Percentiles rank a stretch among this genome's conserved stretches.
Evolutionary conservation across 2,888 invertebrate genomes (phyloP).

Genomic region (Brassicogethes aeneus): DNA sequence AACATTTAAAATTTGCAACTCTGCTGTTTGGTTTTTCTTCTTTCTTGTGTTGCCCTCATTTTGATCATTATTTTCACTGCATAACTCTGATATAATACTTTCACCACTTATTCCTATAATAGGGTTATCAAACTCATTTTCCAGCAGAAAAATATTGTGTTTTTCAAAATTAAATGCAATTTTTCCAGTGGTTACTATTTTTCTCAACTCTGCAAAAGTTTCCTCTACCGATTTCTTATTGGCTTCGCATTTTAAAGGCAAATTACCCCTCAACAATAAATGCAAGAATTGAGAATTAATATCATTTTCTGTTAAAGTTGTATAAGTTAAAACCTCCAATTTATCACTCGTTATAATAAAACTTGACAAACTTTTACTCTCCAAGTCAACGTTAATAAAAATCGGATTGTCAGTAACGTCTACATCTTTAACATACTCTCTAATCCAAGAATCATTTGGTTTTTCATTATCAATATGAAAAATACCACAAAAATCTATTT

Average conservation of each 20-base stretch:
- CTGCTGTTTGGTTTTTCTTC: constrained; percentile 23
- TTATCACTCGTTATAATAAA: constrained; percentile 64
- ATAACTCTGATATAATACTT: constrained; percentile 45
- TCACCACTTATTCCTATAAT: constrained; percentile 46
- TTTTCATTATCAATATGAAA: constrained; percentile 49
- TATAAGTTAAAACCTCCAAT: constrained; percentile 56
- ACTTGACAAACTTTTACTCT: constrained; percentile 49
- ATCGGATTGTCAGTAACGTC: constrained; percentile 76
- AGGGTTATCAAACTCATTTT: constrained; percentile 49
- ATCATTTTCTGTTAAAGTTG: constrained; percentile 52
- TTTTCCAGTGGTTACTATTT: constrained; percentile 62
- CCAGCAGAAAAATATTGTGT: constrained; percentile 57
- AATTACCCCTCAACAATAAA: constrained; percentile 55
- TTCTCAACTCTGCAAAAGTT: constrained; percentile 54
- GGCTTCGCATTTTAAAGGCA: constrained; percentile 57
- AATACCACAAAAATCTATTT: constrained; percentile 68
- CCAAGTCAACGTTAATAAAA: constrained; percentile 48
- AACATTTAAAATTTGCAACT: constrained; percentile 48
- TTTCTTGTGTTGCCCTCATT: constrained; percentile 29
- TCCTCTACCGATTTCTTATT: constrained; percentile 50
- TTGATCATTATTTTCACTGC: constrained; percentile 24
- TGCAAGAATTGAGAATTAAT: constrained; percentile 62
- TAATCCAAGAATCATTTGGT: constrained; percentile 49
- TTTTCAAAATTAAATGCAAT: constrained; percentile 57
- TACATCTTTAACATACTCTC: constrained; percentile 55